Percentiles rank a stretch among this genome's conserved stretches.
Evolutionary conservation across 1,140 invertebrate genomes (phyloP).

Genomic region (Macrobrachium rosenbergii): DNA sequence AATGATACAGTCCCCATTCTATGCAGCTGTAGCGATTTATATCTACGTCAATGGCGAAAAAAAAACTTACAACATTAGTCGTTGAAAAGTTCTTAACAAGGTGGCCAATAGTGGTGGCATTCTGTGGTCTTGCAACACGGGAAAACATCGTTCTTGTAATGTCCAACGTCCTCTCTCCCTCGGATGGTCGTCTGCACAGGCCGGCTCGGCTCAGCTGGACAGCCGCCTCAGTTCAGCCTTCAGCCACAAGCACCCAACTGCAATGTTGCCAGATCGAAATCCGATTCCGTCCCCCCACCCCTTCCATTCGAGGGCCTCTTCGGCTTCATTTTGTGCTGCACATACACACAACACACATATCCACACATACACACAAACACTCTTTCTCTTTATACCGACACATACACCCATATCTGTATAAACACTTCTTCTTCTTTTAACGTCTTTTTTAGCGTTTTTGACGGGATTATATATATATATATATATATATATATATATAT

Average conservation of each 20-base stretch:
- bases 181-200: neutral
- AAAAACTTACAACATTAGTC: slow-evolving; percentile 35
- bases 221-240: neutral
- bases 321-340: no score
- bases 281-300: no score
- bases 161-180: neutral
- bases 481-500: no score
- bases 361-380: no score
- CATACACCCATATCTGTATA: no score
- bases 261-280: neutral
- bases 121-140: slow-evolving; percentile 48
- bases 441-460: no score
- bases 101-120: slow-evolving; percentile 10
- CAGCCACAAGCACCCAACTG: neutral
- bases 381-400: no score
- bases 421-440: no score
- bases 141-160: slow-evolving; percentile 32
- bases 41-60: neutral
- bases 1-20: neutral
- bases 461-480: no score
- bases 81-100: slow-evolving; percentile 51
- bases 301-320: no score
- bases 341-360: no score
- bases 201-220: neutral
- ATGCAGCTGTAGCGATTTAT: no score